phyloP scores from a whole-genome alignment of 2,888 invertebrate genomes.

The Philopedon plagiatum region DNA sequence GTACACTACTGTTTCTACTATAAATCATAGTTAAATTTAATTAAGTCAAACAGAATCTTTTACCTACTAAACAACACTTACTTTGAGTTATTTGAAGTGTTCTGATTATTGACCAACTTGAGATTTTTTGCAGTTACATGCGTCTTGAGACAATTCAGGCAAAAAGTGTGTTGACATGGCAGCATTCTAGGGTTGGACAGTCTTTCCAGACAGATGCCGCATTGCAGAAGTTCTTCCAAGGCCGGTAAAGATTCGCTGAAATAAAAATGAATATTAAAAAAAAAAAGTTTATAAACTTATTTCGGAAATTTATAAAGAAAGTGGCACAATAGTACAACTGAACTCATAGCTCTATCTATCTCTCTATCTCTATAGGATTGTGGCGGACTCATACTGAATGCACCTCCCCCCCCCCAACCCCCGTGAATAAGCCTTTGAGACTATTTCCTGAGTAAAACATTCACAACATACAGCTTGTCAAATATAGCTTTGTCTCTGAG shows the following conservation, averaged over 20 bases:
- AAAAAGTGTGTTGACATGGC: slow-evolving; percentile 79
- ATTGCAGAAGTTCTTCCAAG: slow-evolving; percentile 75
- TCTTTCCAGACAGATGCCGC: slow-evolving; percentile 74
- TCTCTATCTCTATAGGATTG: no score
- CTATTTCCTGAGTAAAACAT: no score
- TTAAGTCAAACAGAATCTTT: no score
- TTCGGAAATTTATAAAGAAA: not conserved
- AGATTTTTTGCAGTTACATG: slow-evolving; percentile 62
- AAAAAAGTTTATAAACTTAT: not conserved
- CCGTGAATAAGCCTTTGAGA: no score
- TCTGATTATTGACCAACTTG: slow-evolving; percentile 20
- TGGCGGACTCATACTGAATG: not conserved
- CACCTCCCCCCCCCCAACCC: no score
- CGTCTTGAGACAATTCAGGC: slow-evolving; percentile 73
- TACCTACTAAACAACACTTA: not conserved
- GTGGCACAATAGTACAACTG: no score
- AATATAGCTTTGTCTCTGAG: no score
- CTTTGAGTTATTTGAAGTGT: slow-evolving; percentile 19
- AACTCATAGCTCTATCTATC: no score
- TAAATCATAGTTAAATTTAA: no score
- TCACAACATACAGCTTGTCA: no score
- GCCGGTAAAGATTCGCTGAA: slow-evolving; percentile 66
- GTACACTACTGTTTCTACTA: no score
- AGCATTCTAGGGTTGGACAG: slow-evolving; percentile 75
- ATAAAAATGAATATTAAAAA: not conserved